Evolutionary conservation across 2,888 invertebrate genomes (phyloP), one percentile per base, ranked within the genome.

Genomic region (Notocelia uddmanniana): DNA sequence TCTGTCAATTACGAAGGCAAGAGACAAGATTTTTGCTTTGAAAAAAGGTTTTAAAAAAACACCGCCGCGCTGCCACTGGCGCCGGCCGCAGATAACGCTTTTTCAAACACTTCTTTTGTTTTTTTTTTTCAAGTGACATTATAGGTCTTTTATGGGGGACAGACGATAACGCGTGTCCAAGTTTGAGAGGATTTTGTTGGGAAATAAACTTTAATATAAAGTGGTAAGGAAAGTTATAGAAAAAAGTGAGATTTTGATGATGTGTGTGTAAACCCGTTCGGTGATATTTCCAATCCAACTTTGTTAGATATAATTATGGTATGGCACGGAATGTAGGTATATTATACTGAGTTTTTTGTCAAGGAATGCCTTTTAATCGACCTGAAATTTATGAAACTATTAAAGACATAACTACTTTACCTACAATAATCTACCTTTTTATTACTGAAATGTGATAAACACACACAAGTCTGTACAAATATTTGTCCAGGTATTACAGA

Each of bases 1-100:
- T 81, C 81, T 79, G 83, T 81, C 81, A 82, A 81, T 82, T 81
- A 82, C 81, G 68, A 75, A 66, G 62, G 68, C 59, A 73, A 71
- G 68, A 64, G 69, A 69, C 67, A 60, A 73, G 73, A 73, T 72
- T 74, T 75, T 75, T 74, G 75, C 76, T 68, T 75, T 54, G 50
- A 62, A 73, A 73, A 76, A 75, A 73, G 74, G 68, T 69, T 59
- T 63, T 58, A 69, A 74, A 71, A 68, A 77, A 59, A 75, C 75
- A 75, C 76, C 66, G 67, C 62, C 76, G 75, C 77, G 77, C 76
- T 82, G 79, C 82, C 81, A 81, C 81, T 83, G 81, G 82, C 82
- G 82, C 82, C 82, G 81, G 26, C 73, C 75, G 70, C 73, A 79
- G 82, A 82, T 82, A 81, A 81, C 76, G 72, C 69, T 74, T 73